Evolutionary conservation across 2,888 invertebrate species (phyloP).

Genomic region (Drosophila maculinotata): DNA sequence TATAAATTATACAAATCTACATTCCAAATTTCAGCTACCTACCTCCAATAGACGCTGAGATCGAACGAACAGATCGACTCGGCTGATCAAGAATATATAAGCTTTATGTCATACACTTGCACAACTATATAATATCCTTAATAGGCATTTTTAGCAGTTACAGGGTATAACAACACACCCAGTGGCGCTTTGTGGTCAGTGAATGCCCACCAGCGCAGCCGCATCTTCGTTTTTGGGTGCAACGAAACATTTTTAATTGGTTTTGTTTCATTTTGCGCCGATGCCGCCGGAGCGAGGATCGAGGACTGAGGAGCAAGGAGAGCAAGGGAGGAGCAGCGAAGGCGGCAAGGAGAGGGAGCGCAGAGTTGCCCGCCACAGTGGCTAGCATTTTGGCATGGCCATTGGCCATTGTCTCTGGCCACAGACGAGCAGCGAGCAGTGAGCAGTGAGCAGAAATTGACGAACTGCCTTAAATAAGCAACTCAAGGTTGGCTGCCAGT

Average conservation of each 20-base stretch:
- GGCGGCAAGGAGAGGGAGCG: not conserved
- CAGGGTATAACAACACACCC: constrained; percentile 30
- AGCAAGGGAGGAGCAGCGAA: not conserved
- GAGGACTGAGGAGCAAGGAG: too few relatives aligned
- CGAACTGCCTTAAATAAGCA: constrained; percentile 80
- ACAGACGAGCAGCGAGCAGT: constrained; percentile 11
- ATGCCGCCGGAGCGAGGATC: constrained; percentile 48
- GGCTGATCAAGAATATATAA: too few relatives aligned
- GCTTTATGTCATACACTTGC: not conserved
- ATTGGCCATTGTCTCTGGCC: constrained; percentile 66
- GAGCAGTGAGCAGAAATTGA: constrained; percentile 61
- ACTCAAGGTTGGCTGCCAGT: constrained; percentile 81
- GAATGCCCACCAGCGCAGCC: constrained; percentile 73
- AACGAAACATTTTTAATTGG: constrained; percentile 82
- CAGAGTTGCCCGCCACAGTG: constrained; percentile 69
- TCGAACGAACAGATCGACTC: too few relatives aligned
- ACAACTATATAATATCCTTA: not conserved
- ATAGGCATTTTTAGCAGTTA: not conserved
- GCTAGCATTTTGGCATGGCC: constrained; percentile 77
- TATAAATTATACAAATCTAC: too few relatives aligned
- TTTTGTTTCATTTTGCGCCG: constrained; percentile 81
- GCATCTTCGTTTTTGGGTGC: constrained; percentile 81
- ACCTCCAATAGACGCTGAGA: not conserved
- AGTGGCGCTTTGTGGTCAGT: constrained; percentile 62
- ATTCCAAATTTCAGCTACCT: not conserved